Evolutionary conservation across 2,797 vertebrate species (phyloP), one percentile per base, ranked within the genome.

Genomic region (Serranus cabrilla): DNA sequence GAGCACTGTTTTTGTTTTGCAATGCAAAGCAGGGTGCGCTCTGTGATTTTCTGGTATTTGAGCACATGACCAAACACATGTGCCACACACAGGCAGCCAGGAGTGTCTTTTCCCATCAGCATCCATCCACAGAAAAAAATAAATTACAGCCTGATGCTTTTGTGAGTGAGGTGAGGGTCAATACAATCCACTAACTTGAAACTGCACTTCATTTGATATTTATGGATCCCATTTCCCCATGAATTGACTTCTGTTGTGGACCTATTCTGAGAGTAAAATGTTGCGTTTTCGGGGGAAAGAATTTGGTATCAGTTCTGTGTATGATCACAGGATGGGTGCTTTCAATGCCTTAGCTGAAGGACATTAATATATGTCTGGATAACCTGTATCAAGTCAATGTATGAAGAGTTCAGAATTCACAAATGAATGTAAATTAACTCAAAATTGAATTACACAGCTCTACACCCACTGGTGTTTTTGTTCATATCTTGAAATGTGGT

Each of bases 41-140:
- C 47, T 49, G 45, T 70, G 66, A 67, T 75, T 77, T 73, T 76
- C 54, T 84, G 68, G 50, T 60, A 54, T 81, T 78, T 78, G 56
- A 83, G 55, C 78, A 85, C 78, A 85, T 62, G 82, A 89, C 68
- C 78, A 73, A 81, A 82, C 74, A 78, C 74, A 76, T 56, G 66
- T 68, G 61, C 61, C 78, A 61, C 83, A 78, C 74, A 74, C 81
- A 88, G 69, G 50, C 70, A 68, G 34, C 17, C 13, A 52, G 25
- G 42, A 31, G 64, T 27, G 76, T 74, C 71, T 67, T 49, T 73
- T 78, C 45, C 59, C 17, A 79, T 88, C 64, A 74, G 49, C 42
- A 50, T 62, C 56, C 27, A 50, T 54, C 69, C 42, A 20, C 18
- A 42, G 51, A 11, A 11, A 70, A 50, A 17, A 17, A 21, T 23